These are phyloP conservation scores for Echeneis naucrates DNA, from an alignment of 2,797 vertebrate species.

Conservation along the genomic window DNA sequence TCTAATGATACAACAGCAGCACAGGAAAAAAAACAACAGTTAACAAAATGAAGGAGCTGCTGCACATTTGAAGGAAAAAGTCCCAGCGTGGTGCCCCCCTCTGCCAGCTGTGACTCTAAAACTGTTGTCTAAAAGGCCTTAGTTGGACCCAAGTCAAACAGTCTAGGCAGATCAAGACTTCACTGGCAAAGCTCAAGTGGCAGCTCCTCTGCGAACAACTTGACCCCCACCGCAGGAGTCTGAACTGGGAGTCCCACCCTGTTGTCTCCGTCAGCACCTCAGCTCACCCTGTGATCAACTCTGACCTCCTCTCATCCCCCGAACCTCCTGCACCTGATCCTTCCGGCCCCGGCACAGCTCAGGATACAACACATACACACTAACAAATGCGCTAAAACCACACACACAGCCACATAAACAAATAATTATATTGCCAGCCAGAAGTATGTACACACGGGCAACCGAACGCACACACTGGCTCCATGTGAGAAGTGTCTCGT, in stretches of 20 bases:
- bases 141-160: conserved; percentile 31
- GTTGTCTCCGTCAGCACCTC: conserved; percentile 43
- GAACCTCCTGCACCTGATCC: conserved; percentile 43
- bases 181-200: background rate
- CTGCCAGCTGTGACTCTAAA: background rate
- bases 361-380: conserved; percentile 8
- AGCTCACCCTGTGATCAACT: conserved; percentile 39
- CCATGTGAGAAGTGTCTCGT: conserved; percentile 76
- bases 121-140: conserved; percentile 24
- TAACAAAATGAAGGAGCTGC: background rate
- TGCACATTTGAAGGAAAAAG: background rate
- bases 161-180: conserved; percentile 24
- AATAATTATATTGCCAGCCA: conserved; percentile 40
- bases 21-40: background rate
- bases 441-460: conserved; percentile 12
- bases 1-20: background rate
- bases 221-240: conserved; percentile 52
- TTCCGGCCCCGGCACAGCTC: background rate
- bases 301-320: conserved; percentile 48
- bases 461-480: conserved; percentile 12
- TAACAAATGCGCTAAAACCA: background rate
- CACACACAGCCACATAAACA: conserved; percentile 30
- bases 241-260: conserved; percentile 30
- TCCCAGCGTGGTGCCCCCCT: background rate
- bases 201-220: conserved; percentile 58